Base-by-base conservation (phyloP, 37 sponge, comb jelly and placozoan genomes). In the Dysidea cf. avara region DNA sequence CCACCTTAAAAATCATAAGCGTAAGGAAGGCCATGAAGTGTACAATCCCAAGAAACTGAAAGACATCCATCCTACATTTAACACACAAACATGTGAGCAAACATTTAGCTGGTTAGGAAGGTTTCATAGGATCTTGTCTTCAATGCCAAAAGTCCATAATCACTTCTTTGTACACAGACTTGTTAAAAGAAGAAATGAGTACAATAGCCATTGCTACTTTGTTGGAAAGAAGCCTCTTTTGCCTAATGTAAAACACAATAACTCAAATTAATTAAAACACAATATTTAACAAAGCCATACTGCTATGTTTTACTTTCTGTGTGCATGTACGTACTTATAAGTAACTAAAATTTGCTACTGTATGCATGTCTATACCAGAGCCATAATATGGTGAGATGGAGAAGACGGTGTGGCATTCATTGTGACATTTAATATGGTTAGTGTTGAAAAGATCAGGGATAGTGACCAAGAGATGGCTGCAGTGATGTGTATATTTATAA, bases 141-240 rank as follows among this genome's bases (percentile, higher is more conserved):
- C 76, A 17, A 83, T 83, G 83, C 66, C 51, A 57, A 83, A 83
- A 53, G 56, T 21, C n/a, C 83, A 83, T 30, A 75, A 83, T 59
- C 37, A 61, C 22, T 75, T 75, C 34, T 83, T 68, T 25, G 53
- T 83, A 3, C 83, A 83, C 22, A 60, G 76, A 12, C 68, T 83
- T 75, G 83, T 83, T 25, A 14, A 60, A 2, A 17, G 63, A 33
- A 38, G 76, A 18, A 83, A 83, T 60, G 12, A 7, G 20, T 83
- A 74, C 37, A 83, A 75, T 24, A 43, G 30, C 28, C 68, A 75
- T 61, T 83, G 83, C 39, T 64, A 83, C 38, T 16, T 25, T 22
- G 29, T 68, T 61, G 83, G 83, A 9, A 75, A 58, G 60, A 83
- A 83, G 43, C 83, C 83, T 35, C 33, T 83, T n/a, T 53, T 83